These are phyloP conservation scores for Ennomos fuscantarius DNA, from an alignment of 2,888 invertebrate genomes.

Conservation along the genomic window DNA sequence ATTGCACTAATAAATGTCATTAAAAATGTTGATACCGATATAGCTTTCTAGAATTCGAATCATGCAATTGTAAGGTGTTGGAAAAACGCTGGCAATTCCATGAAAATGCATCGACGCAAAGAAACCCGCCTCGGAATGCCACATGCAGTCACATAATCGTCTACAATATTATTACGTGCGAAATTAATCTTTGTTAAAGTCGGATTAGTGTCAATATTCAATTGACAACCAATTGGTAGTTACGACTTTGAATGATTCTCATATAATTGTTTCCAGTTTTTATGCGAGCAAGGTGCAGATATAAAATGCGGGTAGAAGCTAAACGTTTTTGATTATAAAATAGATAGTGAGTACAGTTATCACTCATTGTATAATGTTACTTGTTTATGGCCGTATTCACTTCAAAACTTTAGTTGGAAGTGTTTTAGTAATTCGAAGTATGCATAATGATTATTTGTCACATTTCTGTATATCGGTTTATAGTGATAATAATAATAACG, in stretches of 20 bases:
- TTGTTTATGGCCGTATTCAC: constrained; percentile 20
- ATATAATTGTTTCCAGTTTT: constrained; percentile 83
- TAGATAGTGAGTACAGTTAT: constrained; percentile 44
- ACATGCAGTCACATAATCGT: constrained; percentile 69
- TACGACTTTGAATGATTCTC: constrained; percentile 65
- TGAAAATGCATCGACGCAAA: constrained; percentile 80
- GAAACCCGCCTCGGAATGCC: constrained; percentile 79
- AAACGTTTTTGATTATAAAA: constrained; percentile 59
- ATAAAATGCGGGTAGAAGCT: constrained; percentile 63
- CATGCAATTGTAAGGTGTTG: constrained; percentile 82
- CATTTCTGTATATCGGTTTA: not conserved
- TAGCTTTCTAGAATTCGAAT: constrained; percentile 82
- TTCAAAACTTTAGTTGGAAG: constrained; percentile 21
- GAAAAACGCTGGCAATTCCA: constrained; percentile 82
- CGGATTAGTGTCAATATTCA: constrained; percentile 70
- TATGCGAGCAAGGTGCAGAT: constrained; percentile 80
- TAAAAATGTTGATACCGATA: constrained; percentile 57
- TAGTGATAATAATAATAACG: no score
- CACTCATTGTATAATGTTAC: constrained; percentile 20
- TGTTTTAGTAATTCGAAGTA: constrained; percentile 9
- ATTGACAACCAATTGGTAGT: constrained; percentile 63
- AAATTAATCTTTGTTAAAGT: constrained; percentile 70
- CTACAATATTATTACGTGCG: constrained; percentile 60
- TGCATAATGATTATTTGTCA: not conserved
- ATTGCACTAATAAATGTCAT: constrained; percentile 43